phyloP scores from a whole-genome alignment of 2,797 vertebrate species.

The Eulemur coronatus region DNA sequence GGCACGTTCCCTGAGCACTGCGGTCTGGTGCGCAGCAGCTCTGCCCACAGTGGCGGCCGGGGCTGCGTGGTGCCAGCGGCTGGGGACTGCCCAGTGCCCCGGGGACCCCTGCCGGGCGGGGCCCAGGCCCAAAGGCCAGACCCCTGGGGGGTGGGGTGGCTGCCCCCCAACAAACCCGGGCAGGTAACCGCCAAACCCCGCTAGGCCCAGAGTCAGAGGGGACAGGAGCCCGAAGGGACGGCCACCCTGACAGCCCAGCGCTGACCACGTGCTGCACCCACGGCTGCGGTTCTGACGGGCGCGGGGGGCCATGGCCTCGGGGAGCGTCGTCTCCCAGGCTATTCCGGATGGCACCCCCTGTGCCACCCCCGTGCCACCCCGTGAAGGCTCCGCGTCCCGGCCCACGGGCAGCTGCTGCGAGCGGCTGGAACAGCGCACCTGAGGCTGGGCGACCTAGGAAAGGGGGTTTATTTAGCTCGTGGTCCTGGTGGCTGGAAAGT shows the following conservation, averaged over 20 bases:
- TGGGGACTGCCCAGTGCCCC: neutral
- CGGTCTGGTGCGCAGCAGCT: neutral
- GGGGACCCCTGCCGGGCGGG: neutral
- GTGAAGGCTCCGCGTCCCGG: neutral
- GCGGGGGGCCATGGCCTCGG: neutral
- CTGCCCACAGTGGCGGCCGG: neutral
- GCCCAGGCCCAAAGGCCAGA: neutral
- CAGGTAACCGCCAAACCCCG: neutral
- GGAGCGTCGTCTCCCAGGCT: too few species aligned
- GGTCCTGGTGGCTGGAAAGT: neutral
- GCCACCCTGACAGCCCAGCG: neutral
- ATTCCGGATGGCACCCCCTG: neutral
- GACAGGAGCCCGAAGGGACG: accelerated
- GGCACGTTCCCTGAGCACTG: neutral
- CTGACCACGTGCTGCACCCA: neutral
- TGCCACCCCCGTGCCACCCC: neutral
- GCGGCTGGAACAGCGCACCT: neutral
- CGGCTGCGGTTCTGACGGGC: neutral
- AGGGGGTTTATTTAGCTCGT: neutral
- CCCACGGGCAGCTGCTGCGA: neutral
- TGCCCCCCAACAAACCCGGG: neutral
- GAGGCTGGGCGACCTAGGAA: neutral
- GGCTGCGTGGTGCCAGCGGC: too few species aligned
- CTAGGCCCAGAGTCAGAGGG: neutral
- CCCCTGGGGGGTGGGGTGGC: neutral